Evolutionary conservation across 1,140 invertebrate genomes (phyloP).

Genomic region (Aphidius gifuensis): DNA sequence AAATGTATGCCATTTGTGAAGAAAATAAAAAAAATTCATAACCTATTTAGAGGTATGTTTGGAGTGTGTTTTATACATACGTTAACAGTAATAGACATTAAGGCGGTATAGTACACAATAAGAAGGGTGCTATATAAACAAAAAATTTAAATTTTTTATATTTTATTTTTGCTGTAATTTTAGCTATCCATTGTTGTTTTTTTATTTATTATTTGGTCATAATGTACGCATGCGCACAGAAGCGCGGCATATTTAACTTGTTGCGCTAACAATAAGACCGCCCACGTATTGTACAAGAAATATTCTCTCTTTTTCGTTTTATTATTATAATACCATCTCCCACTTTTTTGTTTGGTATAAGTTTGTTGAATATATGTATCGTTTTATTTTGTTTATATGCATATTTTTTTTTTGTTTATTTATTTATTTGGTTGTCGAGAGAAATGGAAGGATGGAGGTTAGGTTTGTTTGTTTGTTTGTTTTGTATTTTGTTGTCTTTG

Average conservation of each 20-base stretch:
- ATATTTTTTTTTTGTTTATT: neutral
- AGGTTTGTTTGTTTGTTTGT: neutral
- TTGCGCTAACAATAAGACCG: conserved; percentile 37
- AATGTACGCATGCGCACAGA: conserved; percentile 23
- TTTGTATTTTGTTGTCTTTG: conserved; percentile 5
- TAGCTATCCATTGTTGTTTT: neutral
- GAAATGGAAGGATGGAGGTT: conserved; percentile 4
- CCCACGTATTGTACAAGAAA: conserved; percentile 41
- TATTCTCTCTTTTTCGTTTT: conserved; percentile 31
- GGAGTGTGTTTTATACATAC: no score
- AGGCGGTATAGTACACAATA: no score
- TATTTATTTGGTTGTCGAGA: neutral
- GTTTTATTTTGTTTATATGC: neutral
- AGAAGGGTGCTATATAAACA: no score
- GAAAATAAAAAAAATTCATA: no score
- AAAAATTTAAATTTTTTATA: neutral
- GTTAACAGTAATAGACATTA: no score
- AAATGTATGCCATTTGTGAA: no score
- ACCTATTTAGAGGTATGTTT: no score
- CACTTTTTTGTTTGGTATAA: conserved; percentile 13
- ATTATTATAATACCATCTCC: conserved; percentile 38
- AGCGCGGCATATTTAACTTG: conserved; percentile 29
- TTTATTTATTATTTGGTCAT: conserved; percentile 7
- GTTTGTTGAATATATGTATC: neutral
- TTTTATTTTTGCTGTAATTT: neutral